Evolutionary conservation across 2,888 invertebrate genomes (phyloP), one percentile per base, ranked within the genome.

Genomic region (Mycogona germanica): DNA sequence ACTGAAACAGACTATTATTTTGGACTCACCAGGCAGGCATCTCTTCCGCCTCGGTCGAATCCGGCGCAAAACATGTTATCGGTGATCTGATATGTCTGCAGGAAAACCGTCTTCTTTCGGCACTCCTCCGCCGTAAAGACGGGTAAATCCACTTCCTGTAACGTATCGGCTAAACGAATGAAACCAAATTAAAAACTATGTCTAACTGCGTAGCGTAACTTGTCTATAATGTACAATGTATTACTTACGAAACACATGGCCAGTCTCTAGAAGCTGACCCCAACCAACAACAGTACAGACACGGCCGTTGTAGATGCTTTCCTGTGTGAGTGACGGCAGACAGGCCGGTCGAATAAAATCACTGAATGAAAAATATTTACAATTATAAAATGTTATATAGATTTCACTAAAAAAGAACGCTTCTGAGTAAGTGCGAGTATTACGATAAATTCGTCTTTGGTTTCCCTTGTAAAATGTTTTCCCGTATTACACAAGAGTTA

Each of bases 41-140:
- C 86, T 38, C 83, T 73, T 0, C 85, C 85, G 45, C 85, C 85
- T 58, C 83, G 75, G 65, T 84, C 84, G 64, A 79, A 80, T 21
- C 85, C 86, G 47, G 85, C 85, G 66, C 86, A 86, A 70, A 85
- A 80, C 85, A 85, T 85, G 65, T 84, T 81, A 53, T 84, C 81
- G 0, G 85, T 85, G 54, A 85, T 78, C 62, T 79, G 77, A 68
- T 85, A 85, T 47, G 84, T 72, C 17, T 84, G 83, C 60, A 85
- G 71, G 62, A 84, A 79, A 0, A 84, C 70, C 23, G 84, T 86
- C 60, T 82, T 75, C 47, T 81, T 80, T 25, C 82, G 76, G 63
- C 85, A 86, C 65, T 85, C 84, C 50, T 76, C 76, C 4, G 84
- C 84, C 53, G 84, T 83, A 61, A 85, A 84, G 55, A 85, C 76